Percentiles rank a stretch among this genome's conserved stretches.
Conservation (phyloP, 2,113 vertebrate genomes). For the Corythaeola cristata region DNA sequence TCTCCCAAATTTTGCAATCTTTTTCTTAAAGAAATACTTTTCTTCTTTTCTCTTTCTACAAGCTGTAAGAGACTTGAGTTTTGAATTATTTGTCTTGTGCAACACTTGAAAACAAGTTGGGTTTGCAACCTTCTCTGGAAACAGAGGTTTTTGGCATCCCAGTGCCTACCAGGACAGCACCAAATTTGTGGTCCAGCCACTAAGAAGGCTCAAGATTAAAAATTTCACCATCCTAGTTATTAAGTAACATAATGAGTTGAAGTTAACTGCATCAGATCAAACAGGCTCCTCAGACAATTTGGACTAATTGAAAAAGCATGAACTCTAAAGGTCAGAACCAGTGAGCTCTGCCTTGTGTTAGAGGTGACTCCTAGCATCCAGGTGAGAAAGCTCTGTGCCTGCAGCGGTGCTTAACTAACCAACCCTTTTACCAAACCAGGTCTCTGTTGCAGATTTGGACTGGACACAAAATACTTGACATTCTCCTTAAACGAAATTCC, state of each 20-base stretch:
- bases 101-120: not conserved
- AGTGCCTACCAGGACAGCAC: not conserved
- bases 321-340: not conserved
- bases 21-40: not conserved
- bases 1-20: not conserved
- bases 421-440: not conserved
- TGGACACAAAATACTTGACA: not conserved
- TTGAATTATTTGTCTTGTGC: not conserved
- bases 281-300: not conserved
- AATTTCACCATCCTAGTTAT: not conserved
- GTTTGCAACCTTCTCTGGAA: not conserved
- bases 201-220: not conserved
- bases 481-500: not conserved
- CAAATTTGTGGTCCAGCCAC: not conserved
- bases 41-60: not conserved
- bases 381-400: not conserved
- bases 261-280: not conserved
- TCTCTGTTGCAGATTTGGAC: not conserved
- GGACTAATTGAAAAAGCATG: not conserved
- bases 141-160: not conserved
- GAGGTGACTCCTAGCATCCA: not conserved
- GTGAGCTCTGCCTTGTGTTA: fast-evolving
- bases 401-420: not conserved
- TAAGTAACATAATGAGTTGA: not conserved
- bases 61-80: not conserved